phyloP scores from a whole-genome alignment of 35 echinoderm and acorn worm species.

The Diadema setosum region DNA sequence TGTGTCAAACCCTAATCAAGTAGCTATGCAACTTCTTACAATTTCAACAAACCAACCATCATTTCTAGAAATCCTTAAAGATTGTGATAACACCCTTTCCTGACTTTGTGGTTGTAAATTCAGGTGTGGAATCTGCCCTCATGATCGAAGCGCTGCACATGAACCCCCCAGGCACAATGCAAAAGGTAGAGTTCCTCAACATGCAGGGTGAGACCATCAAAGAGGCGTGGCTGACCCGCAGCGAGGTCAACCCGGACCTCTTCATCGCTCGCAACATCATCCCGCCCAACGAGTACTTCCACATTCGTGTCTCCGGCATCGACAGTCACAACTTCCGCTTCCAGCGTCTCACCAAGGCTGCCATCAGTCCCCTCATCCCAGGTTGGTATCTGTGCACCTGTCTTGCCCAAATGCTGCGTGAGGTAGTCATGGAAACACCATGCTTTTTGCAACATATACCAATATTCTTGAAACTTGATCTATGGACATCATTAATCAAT shows the following conservation, averaged over 20 bases:
- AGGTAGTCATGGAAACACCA: no score
- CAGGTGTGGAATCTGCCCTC: slow-evolving; percentile 74
- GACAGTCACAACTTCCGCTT: slow-evolving; percentile 66
- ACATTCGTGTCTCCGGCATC: slow-evolving; percentile 74
- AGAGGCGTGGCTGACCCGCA: slow-evolving; percentile 30
- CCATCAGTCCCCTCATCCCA: slow-evolving; percentile 69
- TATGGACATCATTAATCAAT: background rate
- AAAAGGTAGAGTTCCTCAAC: slow-evolving; percentile 76
- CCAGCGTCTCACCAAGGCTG: slow-evolving; percentile 61
- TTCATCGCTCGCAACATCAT: slow-evolving; percentile 57
- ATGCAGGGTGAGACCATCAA: slow-evolving; percentile 58
- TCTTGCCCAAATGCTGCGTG: background rate
- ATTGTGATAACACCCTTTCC: slow-evolving; percentile 40
- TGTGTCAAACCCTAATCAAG: no score
- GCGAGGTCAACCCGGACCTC: background rate
- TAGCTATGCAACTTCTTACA: no score
- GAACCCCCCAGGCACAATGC: slow-evolving; percentile 45
- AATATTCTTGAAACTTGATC: no score
- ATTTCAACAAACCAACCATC: no score
- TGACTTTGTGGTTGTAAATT: slow-evolving; percentile 77
- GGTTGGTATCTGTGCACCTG: slow-evolving; percentile 11
- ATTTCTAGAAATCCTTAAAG: no score
- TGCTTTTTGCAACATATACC: no score
- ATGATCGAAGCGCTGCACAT: slow-evolving; percentile 66
- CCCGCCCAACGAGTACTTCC: slow-evolving; percentile 80